phyloP scores from a whole-genome alignment of 2,113 vertebrate species.

The Labeo catla region DNA sequence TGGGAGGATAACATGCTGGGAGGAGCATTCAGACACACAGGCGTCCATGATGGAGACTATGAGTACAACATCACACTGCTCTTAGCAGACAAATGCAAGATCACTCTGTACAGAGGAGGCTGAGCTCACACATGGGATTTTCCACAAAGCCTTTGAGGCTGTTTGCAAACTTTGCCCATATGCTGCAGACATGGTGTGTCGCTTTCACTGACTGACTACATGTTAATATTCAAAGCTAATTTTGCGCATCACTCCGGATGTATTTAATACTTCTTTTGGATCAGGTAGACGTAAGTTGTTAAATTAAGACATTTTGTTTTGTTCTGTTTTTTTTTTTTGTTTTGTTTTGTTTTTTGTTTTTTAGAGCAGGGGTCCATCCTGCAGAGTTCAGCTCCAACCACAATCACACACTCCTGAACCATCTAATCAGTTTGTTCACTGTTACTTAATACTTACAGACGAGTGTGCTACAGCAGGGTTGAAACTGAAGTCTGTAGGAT shows the following conservation, averaged over 20 bases:
- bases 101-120: conserved; percentile 84
- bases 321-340: too few relatives aligned
- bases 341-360: too few relatives aligned
- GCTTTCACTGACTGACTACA: background rate
- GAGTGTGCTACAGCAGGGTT: too few relatives aligned
- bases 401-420: too few relatives aligned
- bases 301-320: too few relatives aligned
- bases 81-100: conserved; percentile 86
- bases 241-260: background rate
- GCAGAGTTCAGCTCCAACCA: too few relatives aligned
- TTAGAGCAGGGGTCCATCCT: too few relatives aligned
- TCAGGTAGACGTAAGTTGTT: too few relatives aligned
- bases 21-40: conserved; percentile 83
- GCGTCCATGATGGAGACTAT: conserved; percentile 87
- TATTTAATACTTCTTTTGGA: too few relatives aligned
- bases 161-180: background rate
- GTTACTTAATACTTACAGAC: too few relatives aligned
- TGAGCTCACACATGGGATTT: background rate
- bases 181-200: background rate
- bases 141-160: background rate
- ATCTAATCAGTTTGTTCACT: too few relatives aligned
- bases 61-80: conserved; percentile 87
- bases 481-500: too few relatives aligned
- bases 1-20: conserved; percentile 86
- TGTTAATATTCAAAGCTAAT: background rate